These are phyloP conservation scores for Chinchilla lanigera DNA, from an alignment of 2,113 vertebrate genomes.

Conservation along the genomic window DNA sequence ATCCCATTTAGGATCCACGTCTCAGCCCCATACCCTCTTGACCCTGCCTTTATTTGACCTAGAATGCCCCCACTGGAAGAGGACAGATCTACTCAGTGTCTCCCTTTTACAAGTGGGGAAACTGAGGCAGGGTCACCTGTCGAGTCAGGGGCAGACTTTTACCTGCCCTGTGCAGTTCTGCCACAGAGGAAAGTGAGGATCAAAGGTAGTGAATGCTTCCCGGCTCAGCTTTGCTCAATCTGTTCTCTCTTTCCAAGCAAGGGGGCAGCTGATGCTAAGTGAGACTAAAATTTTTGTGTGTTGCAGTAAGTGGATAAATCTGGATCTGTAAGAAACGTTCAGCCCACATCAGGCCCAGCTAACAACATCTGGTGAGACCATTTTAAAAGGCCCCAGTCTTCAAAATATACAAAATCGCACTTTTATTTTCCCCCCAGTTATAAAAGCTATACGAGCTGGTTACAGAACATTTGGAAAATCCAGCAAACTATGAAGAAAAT, in stretches of 20 bases:
- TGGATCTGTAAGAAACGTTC: conserved; percentile 50
- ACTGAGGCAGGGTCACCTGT: neutral
- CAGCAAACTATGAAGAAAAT: conserved; percentile 54
- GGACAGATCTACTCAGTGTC: neutral
- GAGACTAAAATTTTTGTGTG: neutral
- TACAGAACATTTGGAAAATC: conserved; percentile 66
- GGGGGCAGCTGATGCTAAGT: neutral
- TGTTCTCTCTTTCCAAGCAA: neutral
- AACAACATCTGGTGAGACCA: conserved; percentile 73
- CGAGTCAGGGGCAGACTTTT: neutral
- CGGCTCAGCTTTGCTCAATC: neutral
- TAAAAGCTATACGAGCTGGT: conserved; percentile 44
- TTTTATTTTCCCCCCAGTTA: conserved; percentile 19
- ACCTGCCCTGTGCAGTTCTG: neutral
- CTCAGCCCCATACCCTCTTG: neutral
- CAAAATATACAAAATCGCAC: conserved; percentile 40
- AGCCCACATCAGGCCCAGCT: neutral
- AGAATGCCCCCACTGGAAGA: neutral
- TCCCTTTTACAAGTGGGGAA: conserved; percentile 33
- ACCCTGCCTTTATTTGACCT: neutral
- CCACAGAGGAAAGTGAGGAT: neutral
- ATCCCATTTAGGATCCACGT: neutral
- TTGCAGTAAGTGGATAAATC: neutral
- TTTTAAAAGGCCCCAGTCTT: conserved; percentile 56
- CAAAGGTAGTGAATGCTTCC: neutral